Evolutionary conservation across 2,113 vertebrate species (phyloP), one percentile per base, ranked within the genome.

Genomic region (Leiothrix lutea): DNA sequence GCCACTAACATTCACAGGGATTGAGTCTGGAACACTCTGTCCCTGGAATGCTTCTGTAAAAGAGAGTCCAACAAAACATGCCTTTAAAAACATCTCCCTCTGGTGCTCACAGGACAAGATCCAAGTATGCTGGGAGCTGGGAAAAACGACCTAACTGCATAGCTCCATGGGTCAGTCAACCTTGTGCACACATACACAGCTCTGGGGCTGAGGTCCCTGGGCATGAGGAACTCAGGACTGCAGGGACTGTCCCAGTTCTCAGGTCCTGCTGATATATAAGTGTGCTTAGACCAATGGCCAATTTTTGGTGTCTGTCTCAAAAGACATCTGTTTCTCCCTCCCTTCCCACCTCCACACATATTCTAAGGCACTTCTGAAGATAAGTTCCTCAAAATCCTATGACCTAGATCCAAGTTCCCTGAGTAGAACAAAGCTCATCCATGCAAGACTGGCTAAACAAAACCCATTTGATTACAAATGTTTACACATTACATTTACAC

Each of bases 1-100:
- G 56, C 58, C 69, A 53, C 56, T 18, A 20, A 8, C 31, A 80
- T 53, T 44, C 48, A 45, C 0, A 66, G 26, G 61, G 75, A 86
- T 1, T 77, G 50, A 78, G 35, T 79, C 69, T 73, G 86, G 94
- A 89, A 94, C 90, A 91, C 25, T 8, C 21, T 86, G 88, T 92
- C 66, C 74, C 61, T 82, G 87, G 84, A 91, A 94, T 0, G 2
- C 18, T 42, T 45, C 72, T 53, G n/a, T 64, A 0, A 17, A 24
- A 48, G 26, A n/a, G 8, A 88, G 85, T 62, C 65, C 78, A 91
- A 78, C 33, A 86, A 78, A 82, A 74, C 65, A 69, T 0, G 2
- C 38, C 35, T 73, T 35, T 70, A 50, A 91, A 70, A 69, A 28
- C 62, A 67, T 93, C 38, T 56, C 36, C 42, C 48, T 53, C 20